Evolutionary conservation across 1,140 invertebrate species (phyloP), one percentile per base, ranked within the genome.

Genomic region (Tribolium castaneum): DNA sequence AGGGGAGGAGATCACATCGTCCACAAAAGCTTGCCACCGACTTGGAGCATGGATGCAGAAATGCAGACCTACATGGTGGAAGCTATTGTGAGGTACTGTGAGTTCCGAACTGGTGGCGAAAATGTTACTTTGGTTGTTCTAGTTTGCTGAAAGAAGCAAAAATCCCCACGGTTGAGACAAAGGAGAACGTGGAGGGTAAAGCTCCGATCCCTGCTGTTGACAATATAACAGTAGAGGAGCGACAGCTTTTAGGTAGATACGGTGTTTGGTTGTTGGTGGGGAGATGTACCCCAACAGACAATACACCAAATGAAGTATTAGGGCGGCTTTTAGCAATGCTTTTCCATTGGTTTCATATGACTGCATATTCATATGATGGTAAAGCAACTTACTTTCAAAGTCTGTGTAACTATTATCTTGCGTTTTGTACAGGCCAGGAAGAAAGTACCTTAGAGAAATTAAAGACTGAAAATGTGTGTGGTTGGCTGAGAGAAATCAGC

Each of bases 291-390:
- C 96, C 96, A 13, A 93, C 92, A 77, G 90, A 94, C 49, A 92
- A 93, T 80, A 94, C 97, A n/a, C 94, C 96, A 3, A 89, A 94
- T 84, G 95, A 98, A 87, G 93, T 97, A 34, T 89, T 99, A 35
- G 97, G 97, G 13, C 90, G 98, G 81, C 90, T 99, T 80, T 89
- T 99, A 22, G 95, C 96, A 72, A 98, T 98, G 91, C 90, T 99
- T 72, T 99, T 99, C 89, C 97, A 99, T 88, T 99, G 98, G 98
- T 99, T 99, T 90, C 96, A 99, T 89, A 94, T 97, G 77, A 99
- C 98, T 34, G 96, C 97, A 6, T 98, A 97, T 87, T 93, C 98
- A 12, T 97, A 97, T 85, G 96, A 98, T 89, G 97, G 97, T 97
- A 80, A 78, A 50, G 14, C 86, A 88, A 87, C 87, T 84, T 74